Percentiles rank a stretch among this genome's conserved stretches.
phyloP scores from a whole-genome alignment of 2,113 vertebrate species.

The Callorhinus ursinus region DNA sequence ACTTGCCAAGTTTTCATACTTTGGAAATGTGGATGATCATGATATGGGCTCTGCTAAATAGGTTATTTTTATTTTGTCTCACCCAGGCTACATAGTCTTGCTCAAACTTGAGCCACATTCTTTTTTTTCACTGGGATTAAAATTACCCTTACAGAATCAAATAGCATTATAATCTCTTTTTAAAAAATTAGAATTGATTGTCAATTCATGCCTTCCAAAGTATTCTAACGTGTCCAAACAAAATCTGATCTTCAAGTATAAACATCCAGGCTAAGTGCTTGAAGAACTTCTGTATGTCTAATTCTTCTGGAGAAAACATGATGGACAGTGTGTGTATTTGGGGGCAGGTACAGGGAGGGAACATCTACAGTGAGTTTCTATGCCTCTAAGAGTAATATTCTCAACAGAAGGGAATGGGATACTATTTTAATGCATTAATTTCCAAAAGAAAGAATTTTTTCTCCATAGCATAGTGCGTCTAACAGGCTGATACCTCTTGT shows the following conservation, averaged over 20 bases:
- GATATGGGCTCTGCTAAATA: not conserved
- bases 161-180: constrained; percentile 26
- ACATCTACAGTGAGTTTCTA: not conserved
- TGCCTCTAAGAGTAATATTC: not conserved
- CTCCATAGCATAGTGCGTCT: not conserved
- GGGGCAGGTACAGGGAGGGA: not conserved
- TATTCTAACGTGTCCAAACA: not conserved
- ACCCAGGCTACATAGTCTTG: not conserved
- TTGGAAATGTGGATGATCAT: not conserved
- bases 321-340: not conserved
- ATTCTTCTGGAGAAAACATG: constrained; percentile 37
- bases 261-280: not conserved
- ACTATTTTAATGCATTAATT: constrained; percentile 18
- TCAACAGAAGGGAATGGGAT: constrained; percentile 2
- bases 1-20: constrained; percentile 51
- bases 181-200: not conserved
- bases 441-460: constrained; percentile 18
- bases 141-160: constrained; percentile 25
- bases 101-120: constrained; percentile 40
- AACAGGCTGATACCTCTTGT: not conserved
- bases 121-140: constrained; percentile 56
- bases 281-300: not conserved
- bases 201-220: constrained; percentile 40
- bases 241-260: constrained; percentile 41
- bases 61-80: constrained; percentile 52